Conservation (phyloP, 30 jellyfish, hydroid and myxozoan species). For the Hydractinia symbiolongicarpus region DNA sequence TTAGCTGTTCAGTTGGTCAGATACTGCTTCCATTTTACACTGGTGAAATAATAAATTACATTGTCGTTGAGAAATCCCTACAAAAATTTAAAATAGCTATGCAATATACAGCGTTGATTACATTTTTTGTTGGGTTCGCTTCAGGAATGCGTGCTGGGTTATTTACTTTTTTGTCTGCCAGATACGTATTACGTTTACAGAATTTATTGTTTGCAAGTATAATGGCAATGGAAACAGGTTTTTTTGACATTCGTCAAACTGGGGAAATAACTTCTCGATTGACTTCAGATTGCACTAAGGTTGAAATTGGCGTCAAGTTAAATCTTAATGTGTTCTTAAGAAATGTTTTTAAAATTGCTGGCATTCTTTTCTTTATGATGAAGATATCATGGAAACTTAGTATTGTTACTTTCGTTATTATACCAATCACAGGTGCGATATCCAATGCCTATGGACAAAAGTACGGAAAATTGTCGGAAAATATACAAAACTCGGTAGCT, state of each 20-base stretch:
- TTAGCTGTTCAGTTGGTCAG: slow-evolving; percentile 66
- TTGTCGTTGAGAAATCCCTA: slow-evolving; percentile 48
- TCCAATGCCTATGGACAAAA: slow-evolving; percentile 69
- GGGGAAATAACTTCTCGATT: slow-evolving; percentile 78
- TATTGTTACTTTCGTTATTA: slow-evolving; percentile 53
- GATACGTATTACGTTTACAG: slow-evolving; percentile 62
- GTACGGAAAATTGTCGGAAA: slow-evolving; percentile 49
- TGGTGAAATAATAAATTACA: slow-evolving; percentile 66
- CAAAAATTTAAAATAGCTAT: slow-evolving; percentile 60
- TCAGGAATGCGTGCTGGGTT: slow-evolving; percentile 68
- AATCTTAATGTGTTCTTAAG: slow-evolving; percentile 59
- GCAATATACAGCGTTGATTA: slow-evolving; percentile 40
- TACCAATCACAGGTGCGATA: slow-evolving; percentile 53
- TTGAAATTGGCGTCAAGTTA: slow-evolving; percentile 65
- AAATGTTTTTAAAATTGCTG: slow-evolving; percentile 46
- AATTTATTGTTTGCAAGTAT: slow-evolving; percentile 41
- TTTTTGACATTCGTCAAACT: slow-evolving; percentile 62
- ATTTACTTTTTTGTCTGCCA: slow-evolving; percentile 55
- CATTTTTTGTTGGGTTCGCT: slow-evolving; percentile 79
- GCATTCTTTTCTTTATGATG: slow-evolving; percentile 61
- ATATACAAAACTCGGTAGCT: slow-evolving; percentile 74
- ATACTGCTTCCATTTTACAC: slow-evolving; percentile 65
- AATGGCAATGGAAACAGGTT: slow-evolving; percentile 67
- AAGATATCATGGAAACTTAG: slow-evolving; percentile 76
- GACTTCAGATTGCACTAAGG: slow-evolving; percentile 75